Evolutionary conservation across 2,113 vertebrate genomes (phyloP).

Genomic region (Mobula hypostoma): DNA sequence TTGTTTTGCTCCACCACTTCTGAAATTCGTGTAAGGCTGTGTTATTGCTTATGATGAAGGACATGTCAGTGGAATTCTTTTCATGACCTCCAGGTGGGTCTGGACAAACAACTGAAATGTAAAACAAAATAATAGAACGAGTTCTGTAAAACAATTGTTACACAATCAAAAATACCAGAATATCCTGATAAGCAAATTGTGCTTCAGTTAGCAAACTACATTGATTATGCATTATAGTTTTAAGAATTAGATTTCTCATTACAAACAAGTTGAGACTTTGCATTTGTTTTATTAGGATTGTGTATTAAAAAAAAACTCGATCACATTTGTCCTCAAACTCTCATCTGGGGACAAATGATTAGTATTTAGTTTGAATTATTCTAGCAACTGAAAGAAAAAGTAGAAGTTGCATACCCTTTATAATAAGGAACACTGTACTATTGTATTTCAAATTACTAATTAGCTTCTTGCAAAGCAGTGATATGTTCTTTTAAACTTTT

Average conservation of each 20-base stretch:
- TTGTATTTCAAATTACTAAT: neutral
- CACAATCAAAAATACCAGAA: neutral
- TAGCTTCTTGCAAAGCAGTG: neutral
- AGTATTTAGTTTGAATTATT: neutral
- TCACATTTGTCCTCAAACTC: neutral
- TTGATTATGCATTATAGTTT: no score
- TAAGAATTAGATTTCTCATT: no score
- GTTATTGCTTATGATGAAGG: conserved; percentile 40
- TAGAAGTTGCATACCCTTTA: neutral
- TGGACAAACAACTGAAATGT: conserved; percentile 76
- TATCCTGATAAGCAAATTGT: neutral
- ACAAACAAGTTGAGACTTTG: no score
- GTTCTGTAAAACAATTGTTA: neutral
- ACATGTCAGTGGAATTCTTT: conserved; percentile 41
- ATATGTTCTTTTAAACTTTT: no score
- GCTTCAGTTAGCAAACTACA: neutral
- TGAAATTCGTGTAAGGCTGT: conserved; percentile 61
- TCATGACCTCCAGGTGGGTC: conserved; percentile 47
- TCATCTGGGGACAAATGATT: neutral
- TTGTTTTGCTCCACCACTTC: conserved; percentile 79
- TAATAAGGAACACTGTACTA: neutral
- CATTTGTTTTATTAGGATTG: no score
- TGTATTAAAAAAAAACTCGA: neutral
- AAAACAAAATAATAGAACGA: conserved; percentile 34
- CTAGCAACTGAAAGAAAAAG: neutral